Percentiles rank a stretch among this genome's conserved stretches.
These are phyloP conservation scores for Chesias legatella DNA, from an alignment of 2,888 invertebrate species.

Conservation along the genomic window DNA sequence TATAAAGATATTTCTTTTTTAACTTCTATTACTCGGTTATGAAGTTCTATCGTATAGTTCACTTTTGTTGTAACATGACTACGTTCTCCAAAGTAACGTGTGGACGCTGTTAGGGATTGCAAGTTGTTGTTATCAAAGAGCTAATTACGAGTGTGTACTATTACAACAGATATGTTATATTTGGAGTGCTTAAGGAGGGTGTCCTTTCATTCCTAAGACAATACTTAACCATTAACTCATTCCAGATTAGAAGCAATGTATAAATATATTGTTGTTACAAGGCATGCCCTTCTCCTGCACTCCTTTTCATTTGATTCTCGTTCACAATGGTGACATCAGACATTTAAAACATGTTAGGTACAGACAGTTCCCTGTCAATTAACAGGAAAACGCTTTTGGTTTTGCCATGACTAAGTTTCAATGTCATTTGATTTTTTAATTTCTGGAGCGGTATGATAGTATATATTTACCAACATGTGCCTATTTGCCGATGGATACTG, in stretches of 20 bases:
- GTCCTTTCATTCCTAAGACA: constrained; percentile 38
- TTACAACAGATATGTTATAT: constrained; percentile 18
- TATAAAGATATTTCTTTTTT: constrained; percentile 21
- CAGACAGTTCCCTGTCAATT: constrained; percentile 58
- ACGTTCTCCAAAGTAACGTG: constrained; percentile 59
- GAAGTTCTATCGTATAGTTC: constrained; percentile 10
- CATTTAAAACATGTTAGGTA: constrained; percentile 54
- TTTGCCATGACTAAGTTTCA: constrained; percentile 29
- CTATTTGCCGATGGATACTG: constrained; percentile 35
- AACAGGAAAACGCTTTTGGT: constrained; percentile 52
- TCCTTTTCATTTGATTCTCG: constrained; percentile 23
- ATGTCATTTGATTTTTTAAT: constrained; percentile 22
- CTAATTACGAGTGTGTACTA: constrained; percentile 19
- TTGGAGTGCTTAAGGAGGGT: constrained; percentile 43
- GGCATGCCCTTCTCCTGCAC: constrained; percentile 36
- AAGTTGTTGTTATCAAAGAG: constrained; percentile 43
- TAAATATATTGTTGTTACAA: constrained; percentile 26
- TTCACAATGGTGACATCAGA: constrained; percentile 45
- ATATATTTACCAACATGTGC: constrained; percentile 30
- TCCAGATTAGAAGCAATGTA: constrained; percentile 25
- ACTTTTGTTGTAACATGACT: constrained; percentile 10
- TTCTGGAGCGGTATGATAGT: constrained; percentile 18
- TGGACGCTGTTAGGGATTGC: constrained; percentile 60
- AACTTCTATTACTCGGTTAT: constrained; percentile 18
- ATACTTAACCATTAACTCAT: constrained; percentile 33